Base-by-base conservation (phyloP, 2,797 vertebrate species). In the Sebastes melanostomus region DNA sequence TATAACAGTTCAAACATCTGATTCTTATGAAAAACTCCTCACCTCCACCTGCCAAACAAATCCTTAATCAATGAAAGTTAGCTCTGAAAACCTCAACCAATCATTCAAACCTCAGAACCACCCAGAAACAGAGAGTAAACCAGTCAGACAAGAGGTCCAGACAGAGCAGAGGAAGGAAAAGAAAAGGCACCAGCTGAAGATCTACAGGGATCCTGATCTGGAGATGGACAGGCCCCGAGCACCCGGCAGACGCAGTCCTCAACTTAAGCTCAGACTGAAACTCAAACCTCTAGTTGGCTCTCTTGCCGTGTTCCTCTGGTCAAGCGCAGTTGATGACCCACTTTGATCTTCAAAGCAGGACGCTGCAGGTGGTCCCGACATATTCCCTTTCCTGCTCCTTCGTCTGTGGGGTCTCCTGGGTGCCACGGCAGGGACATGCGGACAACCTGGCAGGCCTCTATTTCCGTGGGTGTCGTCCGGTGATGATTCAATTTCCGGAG, bases 281-380 rank as follows among this genome's bases (percentile, higher is more conserved):
- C 81, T 95, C 96, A 96, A 97, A 97, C 97, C 97, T 97, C 96
- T 94, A 66, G 59, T 87, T 85, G 89, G 86, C 85, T 84, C 89
- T 93, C 90, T 85, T 56, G 94, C 73, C 74, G 90, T 88, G 85
- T 92, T 94, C 83, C 61, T 90, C 82, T 81, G 60, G 34, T 83
- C 79, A 67, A 6, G 60, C 4, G 88, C 90, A 0, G 85, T 91
- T 78, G 94, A 93, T 82, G 82, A 93, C 93, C 88, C 89, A 81
- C 87, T 90, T 75, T 86, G 92, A 83, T 56, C 82, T 81, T 90
- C 90, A 78, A 54, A 80, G 82, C 82, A 80, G 84, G 91, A 83
- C 78, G 79, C 82, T 78, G 87, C 84, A 30, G 46, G 4, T 10
- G 59, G 27, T 67, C 46, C 36, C 1, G 70, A 67, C 79, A 77